Evolutionary conservation across 2,797 vertebrate species (phyloP), one percentile per base, ranked within the genome.

Genomic region (Antennarius maculatus): DNA sequence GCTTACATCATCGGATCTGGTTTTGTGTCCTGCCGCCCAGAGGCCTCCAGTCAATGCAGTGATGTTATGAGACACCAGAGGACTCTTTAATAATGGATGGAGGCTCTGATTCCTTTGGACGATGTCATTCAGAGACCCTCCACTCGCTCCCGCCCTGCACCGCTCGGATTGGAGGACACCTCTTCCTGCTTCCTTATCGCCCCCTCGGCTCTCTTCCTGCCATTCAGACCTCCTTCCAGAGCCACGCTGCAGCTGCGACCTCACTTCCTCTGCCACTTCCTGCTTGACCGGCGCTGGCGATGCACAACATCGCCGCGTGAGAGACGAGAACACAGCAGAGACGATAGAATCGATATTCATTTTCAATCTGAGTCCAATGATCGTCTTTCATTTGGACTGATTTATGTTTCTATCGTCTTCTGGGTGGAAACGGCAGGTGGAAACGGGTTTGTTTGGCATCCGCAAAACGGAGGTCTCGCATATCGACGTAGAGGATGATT

Each of bases 181-280:
- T 27, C 61, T 89, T 88, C 86, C 83, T 83, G 75, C 51, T 62
- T 5, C 52, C 79, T 89, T 72, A 86, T 88, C 87, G 10, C 61
- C 17, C 46, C 67, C 45, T 74, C 49, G 67, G 77, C 71, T 59
- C 49, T 73, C 71, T 88, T 92, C 80, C 88, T 79, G 85, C 66
- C 83, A 84, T 81, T 85, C 53, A 74, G 54, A 65, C 49, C 54
- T 69, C 61, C 79, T 85, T 82, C 76, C 63, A 88, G 66, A 66
- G 83, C 56, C 78, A 73, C 6, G 10, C 50, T 42, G 52, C 79
- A 86, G 77, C 48, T 71, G 59, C 47, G 76, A 85, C 82, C 86
- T 92, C 73, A 82, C 86, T 91, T 88, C 84, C 88, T 84, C 49
- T 5, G 51, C 37, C 15, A 54, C 46, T 86, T 90, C 87, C 89